Conservation (phyloP, 2,113 vertebrate species). For the Cololabis saira region DNA sequence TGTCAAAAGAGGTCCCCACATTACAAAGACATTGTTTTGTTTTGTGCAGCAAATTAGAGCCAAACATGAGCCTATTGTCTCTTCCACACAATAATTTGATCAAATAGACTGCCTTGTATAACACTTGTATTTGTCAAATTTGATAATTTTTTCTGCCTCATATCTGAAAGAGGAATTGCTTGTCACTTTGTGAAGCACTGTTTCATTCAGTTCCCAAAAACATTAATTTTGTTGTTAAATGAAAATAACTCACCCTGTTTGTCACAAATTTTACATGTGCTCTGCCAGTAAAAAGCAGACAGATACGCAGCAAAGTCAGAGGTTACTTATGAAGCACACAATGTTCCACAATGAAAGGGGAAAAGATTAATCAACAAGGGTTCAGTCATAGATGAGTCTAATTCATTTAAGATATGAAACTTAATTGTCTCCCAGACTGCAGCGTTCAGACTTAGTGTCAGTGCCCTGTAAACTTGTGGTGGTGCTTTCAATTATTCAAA, state of each 20-base stretch:
- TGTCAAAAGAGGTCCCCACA: no score
- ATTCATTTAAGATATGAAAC: constrained; percentile 18
- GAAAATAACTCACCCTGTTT: constrained; percentile 6
- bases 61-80: no score
- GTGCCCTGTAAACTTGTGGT: constrained; percentile 47
- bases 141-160: constrained; percentile 8
- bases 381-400: constrained; percentile 18
- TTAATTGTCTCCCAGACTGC: constrained; percentile 23
- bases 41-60: no score
- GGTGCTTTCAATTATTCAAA: constrained; percentile 66
- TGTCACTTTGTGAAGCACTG: no score
- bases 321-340: constrained; percentile 23
- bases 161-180: no score
- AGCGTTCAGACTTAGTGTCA: constrained; percentile 53
- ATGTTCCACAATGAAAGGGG: constrained; percentile 18
- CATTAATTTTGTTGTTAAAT: constrained; percentile 6
- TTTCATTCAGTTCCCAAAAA: background rate
- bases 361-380: constrained; percentile 14
- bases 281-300: constrained; percentile 34
- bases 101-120: no score
- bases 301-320: constrained; percentile 15
- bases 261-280: background rate
- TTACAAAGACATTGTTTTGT: no score
- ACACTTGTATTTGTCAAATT: no score
- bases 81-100: no score